Conservation (phyloP, 2,797 vertebrate genomes). For the Spinus pinus region DNA sequence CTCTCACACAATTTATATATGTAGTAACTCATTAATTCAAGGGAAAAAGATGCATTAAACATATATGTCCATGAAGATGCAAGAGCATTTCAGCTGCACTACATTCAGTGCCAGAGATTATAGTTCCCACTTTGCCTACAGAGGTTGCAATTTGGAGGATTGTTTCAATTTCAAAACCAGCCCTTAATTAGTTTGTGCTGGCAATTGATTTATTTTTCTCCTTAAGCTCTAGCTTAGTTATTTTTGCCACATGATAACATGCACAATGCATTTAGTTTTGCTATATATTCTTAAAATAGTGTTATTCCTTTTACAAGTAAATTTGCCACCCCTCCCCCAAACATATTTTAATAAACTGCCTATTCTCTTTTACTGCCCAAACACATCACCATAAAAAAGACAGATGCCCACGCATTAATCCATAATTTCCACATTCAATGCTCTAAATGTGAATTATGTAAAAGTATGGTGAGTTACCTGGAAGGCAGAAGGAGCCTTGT, state of each 20-base stretch:
- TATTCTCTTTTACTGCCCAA: neutral
- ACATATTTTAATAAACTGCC: neutral
- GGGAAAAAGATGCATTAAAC: neutral
- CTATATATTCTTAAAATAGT: neutral
- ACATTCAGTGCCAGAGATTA: neutral
- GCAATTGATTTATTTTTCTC: neutral
- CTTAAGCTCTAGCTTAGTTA: neutral
- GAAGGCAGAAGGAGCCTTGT: neutral
- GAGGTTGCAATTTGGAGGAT: neutral
- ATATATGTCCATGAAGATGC: accelerated
- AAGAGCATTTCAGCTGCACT: neutral
- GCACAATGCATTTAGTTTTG: neutral
- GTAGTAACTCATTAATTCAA: neutral
- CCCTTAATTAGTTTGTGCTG: neutral
- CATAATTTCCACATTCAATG: neutral
- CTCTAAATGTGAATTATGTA: neutral
- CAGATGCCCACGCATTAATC: accelerated
- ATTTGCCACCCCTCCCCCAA: neutral
- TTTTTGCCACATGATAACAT: neutral
- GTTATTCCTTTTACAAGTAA: neutral
- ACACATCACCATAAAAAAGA: neutral
- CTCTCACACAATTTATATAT: neutral
- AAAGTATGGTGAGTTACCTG: neutral
- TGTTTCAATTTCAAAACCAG: neutral
- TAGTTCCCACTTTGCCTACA: neutral